Evolutionary conservation across 2,888 invertebrate species (phyloP).

Genomic region (Hypsopygia costalis): DNA sequence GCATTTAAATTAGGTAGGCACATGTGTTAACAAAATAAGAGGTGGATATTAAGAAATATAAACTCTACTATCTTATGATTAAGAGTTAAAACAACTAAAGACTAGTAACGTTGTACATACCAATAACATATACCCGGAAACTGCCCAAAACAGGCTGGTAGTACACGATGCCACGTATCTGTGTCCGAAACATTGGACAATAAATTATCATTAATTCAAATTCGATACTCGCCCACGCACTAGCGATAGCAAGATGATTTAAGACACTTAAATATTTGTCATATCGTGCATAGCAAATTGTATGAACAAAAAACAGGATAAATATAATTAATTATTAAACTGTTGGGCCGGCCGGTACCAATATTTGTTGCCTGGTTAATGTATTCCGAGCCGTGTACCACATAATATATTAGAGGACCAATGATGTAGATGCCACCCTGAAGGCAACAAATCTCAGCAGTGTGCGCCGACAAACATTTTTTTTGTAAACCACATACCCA

Average conservation of each 20-base stretch:
- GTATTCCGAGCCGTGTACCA: slow-evolving; percentile 38
- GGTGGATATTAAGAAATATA: slow-evolving; percentile 9
- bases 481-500: slow-evolving; percentile 62
- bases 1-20: slow-evolving; percentile 47
- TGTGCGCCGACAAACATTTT: slow-evolving; percentile 68
- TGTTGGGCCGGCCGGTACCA: slow-evolving; percentile 20
- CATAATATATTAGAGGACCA: slow-evolving; percentile 55
- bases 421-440: slow-evolving; percentile 71
- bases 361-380: slow-evolving; percentile 40
- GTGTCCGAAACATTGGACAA: slow-evolving; percentile 49
- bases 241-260: slow-evolving; percentile 53
- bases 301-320: slow-evolving; percentile 16
- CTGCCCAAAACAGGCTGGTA: slow-evolving; percentile 51
- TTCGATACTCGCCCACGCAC: slow-evolving; percentile 60
- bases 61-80: slow-evolving; percentile 12
- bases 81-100: slow-evolving; percentile 7
- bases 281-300: slow-evolving; percentile 19
- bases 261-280: slow-evolving; percentile 39
- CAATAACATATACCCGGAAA: slow-evolving; percentile 54
- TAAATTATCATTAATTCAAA: slow-evolving; percentile 71
- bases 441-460: slow-evolving; percentile 65
- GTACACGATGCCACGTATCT: slow-evolving; percentile 42
- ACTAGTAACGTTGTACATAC: slow-evolving; percentile 13
- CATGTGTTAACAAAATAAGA: slow-evolving; percentile 15
- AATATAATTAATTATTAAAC: slow-evolving; percentile 21